Evolutionary conservation across 1,140 invertebrate species (phyloP), one percentile per base, ranked within the genome.

Genomic region (Saccostrea cuccullata): DNA sequence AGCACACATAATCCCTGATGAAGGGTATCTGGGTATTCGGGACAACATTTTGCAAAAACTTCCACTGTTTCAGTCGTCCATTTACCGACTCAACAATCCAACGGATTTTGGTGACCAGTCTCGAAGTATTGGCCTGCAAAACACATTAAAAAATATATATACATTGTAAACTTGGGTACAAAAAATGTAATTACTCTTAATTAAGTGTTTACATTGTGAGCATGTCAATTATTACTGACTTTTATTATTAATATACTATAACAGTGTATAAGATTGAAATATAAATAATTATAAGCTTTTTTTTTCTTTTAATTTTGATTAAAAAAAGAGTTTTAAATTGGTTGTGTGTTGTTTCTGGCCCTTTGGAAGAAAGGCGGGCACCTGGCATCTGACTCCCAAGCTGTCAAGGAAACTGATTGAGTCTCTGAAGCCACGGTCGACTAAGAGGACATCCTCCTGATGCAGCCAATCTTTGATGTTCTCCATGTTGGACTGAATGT

Each of bases 71-170:
- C 30, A 47, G 85, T 58, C 88, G 17, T 3, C 82, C 86, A 67
- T 85, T 89, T 11, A 64, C 85, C 23, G 86, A 87, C 56, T 89
- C 88, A 40, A 87, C 82, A 12, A 89, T 86, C 86, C 88, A 87
- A 56, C 88, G 55, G 12, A 88, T 83, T 90, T 90, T 90, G 5
- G 86, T 90, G 2, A 90, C 86, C 12, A 90, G 55, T 55, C 86
- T 64, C 5, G 70, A 55, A 9, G 60, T n/a, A 86, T 86, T 89
- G 0, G 85, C 55, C 60, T 83, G 82, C n/a, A 83, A 83, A 55
- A 83, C n/a, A n/a, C n/a, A n/a, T 26, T 73, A 73, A 23, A 58
- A 58, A 13, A 36, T 36, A 36, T 36, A 36, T 36, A 36, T 36
- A 36, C 30, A 36, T 36, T 36, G 30, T 36, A 36, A 36, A 36